phyloP scores from a whole-genome alignment of 2,888 invertebrate genomes.

The Aphidoletes aphidimyza region DNA sequence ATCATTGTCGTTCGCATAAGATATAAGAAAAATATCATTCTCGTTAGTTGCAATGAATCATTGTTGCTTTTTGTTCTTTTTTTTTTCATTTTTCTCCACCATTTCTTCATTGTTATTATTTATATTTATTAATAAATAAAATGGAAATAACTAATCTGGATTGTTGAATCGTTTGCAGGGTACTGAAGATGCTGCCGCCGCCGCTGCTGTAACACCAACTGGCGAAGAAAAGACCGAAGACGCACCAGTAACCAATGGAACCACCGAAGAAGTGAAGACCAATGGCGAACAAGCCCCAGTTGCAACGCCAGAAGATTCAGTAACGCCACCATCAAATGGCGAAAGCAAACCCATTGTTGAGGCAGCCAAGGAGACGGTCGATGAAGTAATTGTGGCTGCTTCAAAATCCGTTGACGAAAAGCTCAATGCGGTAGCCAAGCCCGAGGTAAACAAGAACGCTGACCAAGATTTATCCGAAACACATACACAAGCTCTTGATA shows the following conservation, averaged over 20 bases:
- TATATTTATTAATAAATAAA: not conserved
- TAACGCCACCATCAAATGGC: not conserved
- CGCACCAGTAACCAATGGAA: slow-evolving; percentile 44
- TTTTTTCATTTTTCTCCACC: too few relatives aligned
- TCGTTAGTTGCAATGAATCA: too few relatives aligned
- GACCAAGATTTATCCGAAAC: slow-evolving; percentile 54
- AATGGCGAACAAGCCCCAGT: slow-evolving; percentile 47
- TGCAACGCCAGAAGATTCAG: slow-evolving; percentile 47
- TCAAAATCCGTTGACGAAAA: slow-evolving; percentile 55
- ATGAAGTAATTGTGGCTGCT: slow-evolving; percentile 53
- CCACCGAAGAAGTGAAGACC: slow-evolving; percentile 1
- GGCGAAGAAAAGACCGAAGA: slow-evolving; percentile 54
- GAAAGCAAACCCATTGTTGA: slow-evolving; percentile 45
- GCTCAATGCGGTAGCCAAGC: slow-evolving; percentile 52
- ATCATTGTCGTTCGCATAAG: slow-evolving; percentile 41
- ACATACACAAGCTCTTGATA: slow-evolving; percentile 41
- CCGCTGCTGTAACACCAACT: slow-evolving; percentile 18
- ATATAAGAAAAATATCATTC: too few relatives aligned
- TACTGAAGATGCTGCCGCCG: slow-evolving; percentile 62
- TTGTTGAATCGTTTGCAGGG: slow-evolving; percentile 63
- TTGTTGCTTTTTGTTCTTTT: too few relatives aligned
- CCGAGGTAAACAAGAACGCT: slow-evolving; percentile 55
- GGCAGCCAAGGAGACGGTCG: not conserved
- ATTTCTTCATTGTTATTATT: not conserved
- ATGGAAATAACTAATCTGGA: not conserved